Conservation (phyloP, 64 coral and sea anemone genomes). For the Porites australiensis region DNA sequence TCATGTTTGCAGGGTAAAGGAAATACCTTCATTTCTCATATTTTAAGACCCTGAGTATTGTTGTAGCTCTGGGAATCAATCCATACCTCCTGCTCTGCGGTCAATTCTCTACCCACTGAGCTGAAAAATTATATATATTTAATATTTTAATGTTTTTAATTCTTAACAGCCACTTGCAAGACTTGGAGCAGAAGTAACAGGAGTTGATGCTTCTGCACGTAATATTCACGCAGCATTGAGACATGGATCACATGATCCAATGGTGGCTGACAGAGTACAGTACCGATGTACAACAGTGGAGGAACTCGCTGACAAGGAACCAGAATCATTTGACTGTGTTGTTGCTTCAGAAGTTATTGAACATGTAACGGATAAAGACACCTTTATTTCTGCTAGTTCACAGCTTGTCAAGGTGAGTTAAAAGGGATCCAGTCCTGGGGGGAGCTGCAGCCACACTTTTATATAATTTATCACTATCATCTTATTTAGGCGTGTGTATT, state of each 20-base stretch:
- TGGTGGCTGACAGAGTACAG: conserved; percentile 49
- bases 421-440: neutral
- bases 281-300: conserved; percentile 87
- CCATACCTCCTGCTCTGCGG: no score
- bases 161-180: conserved; percentile 85
- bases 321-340: conserved; percentile 87
- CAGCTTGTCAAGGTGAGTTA: conserved; percentile 77
- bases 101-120: no score
- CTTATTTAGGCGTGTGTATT: no score
- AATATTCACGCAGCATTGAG: conserved; percentile 84
- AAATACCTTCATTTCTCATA: no score
- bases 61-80: no score
- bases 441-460: no score
- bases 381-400: conserved; percentile 78
- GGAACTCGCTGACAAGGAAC: conserved; percentile 67
- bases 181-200: conserved; percentile 92
- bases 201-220: conserved; percentile 90
- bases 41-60: no score
- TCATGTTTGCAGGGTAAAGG: no score
- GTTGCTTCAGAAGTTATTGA: conserved; percentile 97
- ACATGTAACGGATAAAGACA: conserved; percentile 84
- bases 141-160: neutral
- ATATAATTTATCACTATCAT: no score
- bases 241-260: conserved; percentile 81
- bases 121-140: neutral